These are phyloP conservation scores for Amazona vittata DNA, from an alignment of 2,113 vertebrate species.

Conservation along the genomic window DNA sequence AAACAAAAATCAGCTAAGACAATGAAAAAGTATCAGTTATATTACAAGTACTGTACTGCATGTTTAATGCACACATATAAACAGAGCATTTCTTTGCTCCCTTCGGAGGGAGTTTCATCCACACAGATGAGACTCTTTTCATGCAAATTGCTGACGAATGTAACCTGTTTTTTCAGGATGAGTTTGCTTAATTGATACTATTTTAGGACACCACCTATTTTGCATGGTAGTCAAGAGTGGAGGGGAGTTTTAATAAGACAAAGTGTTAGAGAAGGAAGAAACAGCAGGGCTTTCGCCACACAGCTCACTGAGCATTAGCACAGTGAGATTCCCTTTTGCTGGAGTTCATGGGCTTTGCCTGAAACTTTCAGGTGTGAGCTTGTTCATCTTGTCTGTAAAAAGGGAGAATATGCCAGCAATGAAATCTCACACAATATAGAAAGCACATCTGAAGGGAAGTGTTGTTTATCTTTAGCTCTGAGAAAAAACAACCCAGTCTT, in stretches of 20 bases:
- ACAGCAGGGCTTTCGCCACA: neutral
- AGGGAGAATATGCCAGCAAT: neutral
- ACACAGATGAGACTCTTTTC: neutral
- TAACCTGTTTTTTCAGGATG: neutral
- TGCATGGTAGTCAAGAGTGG: neutral
- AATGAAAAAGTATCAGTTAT: neutral
- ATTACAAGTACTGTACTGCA: neutral
- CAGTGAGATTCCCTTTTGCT: neutral
- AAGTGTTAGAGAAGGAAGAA: neutral
- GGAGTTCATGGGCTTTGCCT: neutral
- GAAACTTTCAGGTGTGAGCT: neutral
- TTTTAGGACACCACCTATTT: neutral
- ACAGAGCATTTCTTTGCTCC: neutral
- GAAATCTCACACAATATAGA: neutral
- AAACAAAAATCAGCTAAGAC: neutral
- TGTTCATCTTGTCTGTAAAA: neutral
- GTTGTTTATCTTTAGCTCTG: neutral
- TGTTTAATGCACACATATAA: neutral
- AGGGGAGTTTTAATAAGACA: neutral
- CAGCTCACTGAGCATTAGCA: neutral
- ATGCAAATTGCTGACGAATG: neutral
- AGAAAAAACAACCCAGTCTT: rapidly evolving
- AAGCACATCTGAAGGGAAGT: neutral
- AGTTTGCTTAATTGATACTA: neutral
- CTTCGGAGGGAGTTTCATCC: neutral